Conservation (phyloP, 1,140 invertebrate genomes). For the Temnothorax curvispinosus region DNA sequence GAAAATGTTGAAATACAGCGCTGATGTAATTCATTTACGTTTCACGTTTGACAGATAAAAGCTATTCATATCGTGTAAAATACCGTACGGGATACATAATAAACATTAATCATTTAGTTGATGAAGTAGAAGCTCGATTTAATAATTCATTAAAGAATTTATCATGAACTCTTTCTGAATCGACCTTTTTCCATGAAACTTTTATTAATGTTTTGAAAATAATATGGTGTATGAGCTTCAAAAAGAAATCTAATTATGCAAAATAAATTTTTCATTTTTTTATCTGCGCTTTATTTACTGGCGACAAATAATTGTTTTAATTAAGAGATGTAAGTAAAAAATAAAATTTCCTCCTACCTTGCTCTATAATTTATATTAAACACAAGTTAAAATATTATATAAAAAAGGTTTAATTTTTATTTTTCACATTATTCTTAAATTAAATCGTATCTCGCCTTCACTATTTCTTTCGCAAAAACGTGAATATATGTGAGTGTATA, state of each 20-base stretch:
- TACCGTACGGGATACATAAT: constrained; percentile 30
- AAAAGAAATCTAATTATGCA: background rate
- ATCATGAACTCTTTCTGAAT: background rate
- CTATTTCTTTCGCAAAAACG: background rate
- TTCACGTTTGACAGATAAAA: constrained; percentile 56
- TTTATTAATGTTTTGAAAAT: background rate
- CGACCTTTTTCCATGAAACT: background rate
- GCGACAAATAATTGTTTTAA: background rate
- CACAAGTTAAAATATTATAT: background rate
- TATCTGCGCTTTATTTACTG: background rate
- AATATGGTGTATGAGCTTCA: too few species aligned
- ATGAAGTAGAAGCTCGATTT: constrained; percentile 33
- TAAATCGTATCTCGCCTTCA: background rate
- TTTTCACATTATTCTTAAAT: constrained; percentile 8
- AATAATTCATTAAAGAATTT: constrained; percentile 28
- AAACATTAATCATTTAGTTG: constrained; percentile 54
- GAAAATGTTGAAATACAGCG: constrained; percentile 46
- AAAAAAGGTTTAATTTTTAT: background rate
- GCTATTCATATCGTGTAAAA: constrained; percentile 38
- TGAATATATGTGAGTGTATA: background rate
- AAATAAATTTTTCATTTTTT: background rate
- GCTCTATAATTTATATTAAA: background rate
- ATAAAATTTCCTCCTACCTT: background rate
- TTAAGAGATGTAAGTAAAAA: background rate
- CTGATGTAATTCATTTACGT: constrained; percentile 39